Evolutionary conservation across 2,113 vertebrate genomes (phyloP).

Genomic region (Bucco capensis): DNA sequence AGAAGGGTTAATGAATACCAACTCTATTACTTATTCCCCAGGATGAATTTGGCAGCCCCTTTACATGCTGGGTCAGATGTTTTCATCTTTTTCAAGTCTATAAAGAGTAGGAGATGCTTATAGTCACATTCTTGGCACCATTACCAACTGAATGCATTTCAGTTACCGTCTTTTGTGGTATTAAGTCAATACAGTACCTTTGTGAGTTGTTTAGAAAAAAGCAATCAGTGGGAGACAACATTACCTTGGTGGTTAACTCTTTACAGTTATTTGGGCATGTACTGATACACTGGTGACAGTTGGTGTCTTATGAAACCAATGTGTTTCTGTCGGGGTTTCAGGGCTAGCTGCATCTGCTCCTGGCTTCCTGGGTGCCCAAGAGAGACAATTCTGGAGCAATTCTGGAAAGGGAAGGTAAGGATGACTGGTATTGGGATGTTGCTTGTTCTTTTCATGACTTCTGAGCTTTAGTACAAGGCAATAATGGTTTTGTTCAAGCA

Average conservation of each 20-base stretch:
- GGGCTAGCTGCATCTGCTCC: not conserved
- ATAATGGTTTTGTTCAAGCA: not conserved
- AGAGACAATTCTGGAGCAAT: not conserved
- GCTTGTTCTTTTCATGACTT: not conserved
- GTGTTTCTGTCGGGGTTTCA: not conserved
- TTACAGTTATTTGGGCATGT: not conserved
- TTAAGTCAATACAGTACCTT: not conserved
- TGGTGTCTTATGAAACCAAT: fast-evolving
- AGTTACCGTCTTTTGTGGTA: not conserved
- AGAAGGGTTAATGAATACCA: conserved; percentile 19
- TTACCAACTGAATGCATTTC: not conserved
- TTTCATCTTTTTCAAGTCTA: not conserved
- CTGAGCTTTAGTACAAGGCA: not conserved
- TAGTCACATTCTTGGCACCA: not conserved
- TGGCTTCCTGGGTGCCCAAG: not conserved
- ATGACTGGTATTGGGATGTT: not conserved
- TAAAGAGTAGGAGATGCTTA: not conserved
- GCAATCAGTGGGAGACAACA: not conserved
- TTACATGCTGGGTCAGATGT: not conserved
- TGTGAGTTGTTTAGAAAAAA: not conserved
- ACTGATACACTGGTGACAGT: not conserved
- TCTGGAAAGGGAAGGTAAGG: not conserved
- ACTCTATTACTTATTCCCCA: not conserved
- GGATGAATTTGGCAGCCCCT: conserved; percentile 3
- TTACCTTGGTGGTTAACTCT: not conserved